These are phyloP conservation scores for Mastomys coucha DNA, from an alignment of 2,113 vertebrate species.

Conservation along the genomic window DNA sequence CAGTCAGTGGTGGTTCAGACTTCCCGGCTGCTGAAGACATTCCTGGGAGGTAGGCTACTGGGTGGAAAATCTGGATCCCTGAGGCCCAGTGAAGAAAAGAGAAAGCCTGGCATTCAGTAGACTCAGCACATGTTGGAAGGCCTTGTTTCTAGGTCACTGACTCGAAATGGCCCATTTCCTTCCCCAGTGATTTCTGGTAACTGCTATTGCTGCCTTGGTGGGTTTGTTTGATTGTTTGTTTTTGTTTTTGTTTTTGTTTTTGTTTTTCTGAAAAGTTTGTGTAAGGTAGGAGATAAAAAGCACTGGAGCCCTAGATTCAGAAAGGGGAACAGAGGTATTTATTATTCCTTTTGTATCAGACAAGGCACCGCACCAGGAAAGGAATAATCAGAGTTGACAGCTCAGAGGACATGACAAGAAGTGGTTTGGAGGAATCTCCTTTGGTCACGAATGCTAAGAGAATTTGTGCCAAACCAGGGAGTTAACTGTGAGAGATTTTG, in stretches of 20 bases:
- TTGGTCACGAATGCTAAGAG: constrained; percentile 84
- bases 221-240: too few relatives aligned
- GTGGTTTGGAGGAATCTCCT: constrained; percentile 87
- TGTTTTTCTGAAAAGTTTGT: constrained; percentile 72
- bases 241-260: neutral
- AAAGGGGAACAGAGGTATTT: constrained; percentile 71
- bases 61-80: neutral
- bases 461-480: constrained; percentile 84
- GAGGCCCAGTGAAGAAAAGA: neutral
- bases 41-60: neutral
- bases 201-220: constrained; percentile 9
- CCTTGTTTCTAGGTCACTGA: constrained; percentile 62
- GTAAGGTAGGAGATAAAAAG: constrained; percentile 63
- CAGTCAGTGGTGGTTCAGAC: neutral
- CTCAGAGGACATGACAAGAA: constrained; percentile 86
- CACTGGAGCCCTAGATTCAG: constrained; percentile 70
- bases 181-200: constrained; percentile 5
- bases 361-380: constrained; percentile 80
- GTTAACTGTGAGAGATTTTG: constrained; percentile 86
- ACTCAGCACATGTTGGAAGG: neutral
- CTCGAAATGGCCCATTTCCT: constrained; percentile 43
- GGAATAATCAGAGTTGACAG: constrained; percentile 86
- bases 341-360: constrained; percentile 82
- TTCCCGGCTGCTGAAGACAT: neutral
- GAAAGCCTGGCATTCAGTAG: neutral